phyloP scores from a whole-genome alignment of 2,113 vertebrate genomes.

The Artemisiospiza belli region DNA sequence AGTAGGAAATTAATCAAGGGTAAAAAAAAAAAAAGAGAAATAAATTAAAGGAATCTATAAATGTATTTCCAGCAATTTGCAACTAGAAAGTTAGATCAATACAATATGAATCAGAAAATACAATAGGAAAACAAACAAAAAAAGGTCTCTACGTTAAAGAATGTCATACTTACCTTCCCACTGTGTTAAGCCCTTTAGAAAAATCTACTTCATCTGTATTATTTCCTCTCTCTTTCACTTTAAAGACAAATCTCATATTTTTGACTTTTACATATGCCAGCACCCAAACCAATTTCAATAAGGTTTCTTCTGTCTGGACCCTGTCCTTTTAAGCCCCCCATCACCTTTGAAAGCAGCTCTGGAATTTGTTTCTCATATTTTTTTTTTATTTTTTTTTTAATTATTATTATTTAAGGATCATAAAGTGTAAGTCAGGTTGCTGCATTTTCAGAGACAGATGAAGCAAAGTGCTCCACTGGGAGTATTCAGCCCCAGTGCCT shows the following conservation, averaged over 20 bases:
- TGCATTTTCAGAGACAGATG: conserved; percentile 72
- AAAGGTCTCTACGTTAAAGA: background rate
- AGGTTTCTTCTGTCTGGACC: background rate
- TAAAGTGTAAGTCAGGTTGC: conserved; percentile 66
- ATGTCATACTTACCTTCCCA: background rate
- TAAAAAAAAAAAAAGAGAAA: background rate
- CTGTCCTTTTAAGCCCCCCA: background rate
- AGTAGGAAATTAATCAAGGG: conserved; percentile 46
- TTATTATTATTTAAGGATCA: conserved; percentile 72
- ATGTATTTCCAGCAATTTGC: conserved; percentile 41
- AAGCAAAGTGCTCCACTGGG: conserved; percentile 70
- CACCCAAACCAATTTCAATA: background rate
- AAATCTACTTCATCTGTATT: background rate
- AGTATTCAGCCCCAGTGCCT: conserved; percentile 63
- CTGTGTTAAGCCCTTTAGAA: background rate
- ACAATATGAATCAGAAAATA: conserved; percentile 29
- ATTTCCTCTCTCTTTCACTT: background rate
- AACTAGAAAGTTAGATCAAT: conserved; percentile 24
- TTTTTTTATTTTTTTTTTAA: background rate
- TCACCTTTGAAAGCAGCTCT: background rate
- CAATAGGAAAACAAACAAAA: background rate
- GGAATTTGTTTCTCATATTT: background rate
- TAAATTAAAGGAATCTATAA: conserved; percentile 42
- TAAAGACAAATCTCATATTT: background rate
- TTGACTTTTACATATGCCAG: background rate